Conservation (phyloP, 2,888 invertebrate species). For the Agrilus mali region DNA sequence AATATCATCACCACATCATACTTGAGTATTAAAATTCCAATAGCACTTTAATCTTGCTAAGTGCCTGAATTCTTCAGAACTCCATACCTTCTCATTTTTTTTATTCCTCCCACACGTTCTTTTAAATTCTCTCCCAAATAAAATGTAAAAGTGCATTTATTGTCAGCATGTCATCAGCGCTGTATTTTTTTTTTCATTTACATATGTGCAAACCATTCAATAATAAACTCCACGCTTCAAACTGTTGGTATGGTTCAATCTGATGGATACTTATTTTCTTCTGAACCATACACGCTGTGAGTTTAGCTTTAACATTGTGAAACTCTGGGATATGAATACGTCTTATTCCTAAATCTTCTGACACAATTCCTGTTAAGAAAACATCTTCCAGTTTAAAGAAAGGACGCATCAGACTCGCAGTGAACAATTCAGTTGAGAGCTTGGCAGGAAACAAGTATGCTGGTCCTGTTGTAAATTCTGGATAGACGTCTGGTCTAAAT, state of each 20-base stretch:
- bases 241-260: conserved; percentile 70
- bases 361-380: conserved; percentile 72
- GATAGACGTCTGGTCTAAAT: conserved; percentile 55
- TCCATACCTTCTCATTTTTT: no score
- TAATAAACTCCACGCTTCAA: conserved; percentile 70
- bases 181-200: conserved; percentile 32
- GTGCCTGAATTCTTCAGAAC: no score
- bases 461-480: conserved; percentile 76
- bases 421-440: conserved; percentile 50
- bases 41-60: no score
- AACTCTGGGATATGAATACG: conserved; percentile 57
- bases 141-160: no score
- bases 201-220: conserved; percentile 64
- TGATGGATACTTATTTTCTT: conserved; percentile 67
- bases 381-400: conserved; percentile 77
- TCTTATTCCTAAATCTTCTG: conserved; percentile 47
- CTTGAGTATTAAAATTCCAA: no score
- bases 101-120: no score
- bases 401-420: conserved; percentile 45
- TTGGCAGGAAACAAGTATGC: conserved; percentile 66
- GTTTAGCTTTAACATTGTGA: conserved; percentile 55
- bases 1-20: no score
- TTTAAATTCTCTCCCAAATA: no score
- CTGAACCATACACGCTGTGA: conserved; percentile 61
- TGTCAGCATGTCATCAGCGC: no score